These are phyloP conservation scores for Melipona bicolor DNA, from an alignment of 2,888 invertebrate genomes.

Conservation along the genomic window DNA sequence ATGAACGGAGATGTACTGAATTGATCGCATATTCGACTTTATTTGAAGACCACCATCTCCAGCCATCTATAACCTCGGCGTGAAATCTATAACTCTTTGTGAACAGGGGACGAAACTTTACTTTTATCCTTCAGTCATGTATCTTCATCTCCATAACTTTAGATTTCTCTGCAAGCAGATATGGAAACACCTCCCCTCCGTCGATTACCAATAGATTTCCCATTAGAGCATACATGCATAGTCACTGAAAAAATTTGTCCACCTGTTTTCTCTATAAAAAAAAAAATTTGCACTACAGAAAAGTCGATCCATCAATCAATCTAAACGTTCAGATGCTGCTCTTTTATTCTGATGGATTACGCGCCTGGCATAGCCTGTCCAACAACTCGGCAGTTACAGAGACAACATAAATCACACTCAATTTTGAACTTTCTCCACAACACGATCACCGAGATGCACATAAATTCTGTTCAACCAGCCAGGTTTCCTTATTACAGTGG, in stretches of 20 bases:
- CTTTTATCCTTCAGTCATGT: not conserved
- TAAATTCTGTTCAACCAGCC: not conserved
- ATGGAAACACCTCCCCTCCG: not conserved
- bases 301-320: slow-evolving; percentile 59
- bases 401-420: not conserved
- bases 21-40: not conserved
- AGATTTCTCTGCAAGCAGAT: not conserved
- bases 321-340: slow-evolving; percentile 32
- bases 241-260: slow-evolving; percentile 11
- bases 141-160: not conserved
- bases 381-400: not conserved
- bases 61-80: not conserved
- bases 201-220: slow-evolving; percentile 15
- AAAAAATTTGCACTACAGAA: not conserved
- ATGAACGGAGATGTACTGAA: not conserved
- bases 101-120: not conserved
- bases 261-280: not conserved
- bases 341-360: slow-evolving; percentile 23
- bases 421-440: not conserved
- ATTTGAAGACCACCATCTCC: not conserved
- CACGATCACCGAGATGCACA: not conserved
- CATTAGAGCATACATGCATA: not conserved
- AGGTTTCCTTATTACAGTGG: not conserved
- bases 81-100: not conserved
- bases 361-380: not conserved